Evolutionary conservation across 2,888 invertebrate genomes (phyloP).

Genomic region (Seladonia tumulorum): DNA sequence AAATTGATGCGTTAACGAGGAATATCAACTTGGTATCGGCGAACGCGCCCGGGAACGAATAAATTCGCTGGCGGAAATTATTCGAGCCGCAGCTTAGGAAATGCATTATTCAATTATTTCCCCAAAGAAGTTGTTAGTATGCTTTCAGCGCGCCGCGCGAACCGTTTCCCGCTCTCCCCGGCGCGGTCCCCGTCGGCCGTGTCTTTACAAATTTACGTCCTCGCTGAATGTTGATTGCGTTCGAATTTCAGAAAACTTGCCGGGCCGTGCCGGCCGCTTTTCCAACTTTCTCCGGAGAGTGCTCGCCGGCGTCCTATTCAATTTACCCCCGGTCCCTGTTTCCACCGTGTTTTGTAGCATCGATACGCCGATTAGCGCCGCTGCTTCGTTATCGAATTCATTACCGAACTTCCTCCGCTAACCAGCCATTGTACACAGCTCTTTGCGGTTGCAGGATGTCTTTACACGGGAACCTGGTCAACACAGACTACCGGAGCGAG

Average conservation of each 20-base stretch:
- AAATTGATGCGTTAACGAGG: constrained; percentile 5
- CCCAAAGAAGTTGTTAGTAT: constrained; percentile 23
- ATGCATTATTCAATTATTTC: constrained; percentile 61
- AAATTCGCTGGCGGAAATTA: constrained; percentile 37
- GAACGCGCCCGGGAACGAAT: not conserved
- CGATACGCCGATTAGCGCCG: constrained; percentile 29
- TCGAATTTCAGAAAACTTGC: constrained; percentile 29
- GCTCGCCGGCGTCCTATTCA: constrained; percentile 1
- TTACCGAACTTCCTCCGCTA: constrained; percentile 13
- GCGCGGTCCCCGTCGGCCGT: not conserved
- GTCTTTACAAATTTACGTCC: constrained; percentile 47
- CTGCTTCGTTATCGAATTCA: constrained; percentile 44
- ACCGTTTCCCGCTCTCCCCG: not conserved
- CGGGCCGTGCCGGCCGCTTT: not conserved
- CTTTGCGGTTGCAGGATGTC: not conserved
- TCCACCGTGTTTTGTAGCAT: constrained; percentile 22
- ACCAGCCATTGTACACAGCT: constrained; percentile 8
- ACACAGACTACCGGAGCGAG: not conserved
- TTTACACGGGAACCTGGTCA: not conserved
- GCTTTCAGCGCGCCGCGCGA: constrained; percentile 33
- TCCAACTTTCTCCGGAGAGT: constrained; percentile 8
- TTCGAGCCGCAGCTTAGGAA: constrained; percentile 51
- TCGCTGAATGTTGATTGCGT: constrained; percentile 54
- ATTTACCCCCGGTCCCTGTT: constrained; percentile 11
- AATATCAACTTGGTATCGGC: constrained; percentile 31